These are phyloP conservation scores for Ophthalmolycus amberensis DNA, from an alignment of 2,113 vertebrate species.

Conservation along the genomic window DNA sequence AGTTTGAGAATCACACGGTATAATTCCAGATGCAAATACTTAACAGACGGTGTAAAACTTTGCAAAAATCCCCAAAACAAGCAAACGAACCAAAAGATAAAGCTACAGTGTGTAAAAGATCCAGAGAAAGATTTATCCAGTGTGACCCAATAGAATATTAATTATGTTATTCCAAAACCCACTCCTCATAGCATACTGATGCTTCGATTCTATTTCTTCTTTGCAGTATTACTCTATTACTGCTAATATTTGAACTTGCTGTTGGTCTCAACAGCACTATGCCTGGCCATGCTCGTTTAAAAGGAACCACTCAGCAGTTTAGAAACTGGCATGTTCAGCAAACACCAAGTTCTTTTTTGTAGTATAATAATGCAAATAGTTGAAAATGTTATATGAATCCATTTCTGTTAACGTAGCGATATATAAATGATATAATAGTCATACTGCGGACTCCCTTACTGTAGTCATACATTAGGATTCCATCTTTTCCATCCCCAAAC, in stretches of 20 bases:
- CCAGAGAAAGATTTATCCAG: neutral
- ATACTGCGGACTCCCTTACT: neutral
- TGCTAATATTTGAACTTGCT: neutral
- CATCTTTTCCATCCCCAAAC: neutral
- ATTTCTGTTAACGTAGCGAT: neutral
- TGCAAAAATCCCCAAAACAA: neutral
- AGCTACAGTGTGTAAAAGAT: neutral
- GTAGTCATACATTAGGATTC: neutral
- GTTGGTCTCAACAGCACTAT: neutral
- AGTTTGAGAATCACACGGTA: neutral
- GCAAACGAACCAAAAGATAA: neutral
- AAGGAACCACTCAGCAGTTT: conserved; percentile 5
- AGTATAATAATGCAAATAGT: neutral
- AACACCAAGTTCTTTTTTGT: neutral
- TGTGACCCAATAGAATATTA: neutral
- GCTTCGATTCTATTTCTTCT: neutral
- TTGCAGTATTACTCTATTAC: neutral
- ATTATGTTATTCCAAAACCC: neutral
- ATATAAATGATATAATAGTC: neutral
- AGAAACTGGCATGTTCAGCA: conserved; percentile 2
- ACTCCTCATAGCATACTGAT: neutral
- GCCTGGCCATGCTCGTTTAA: neutral
- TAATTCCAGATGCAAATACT: neutral
- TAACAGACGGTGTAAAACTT: too few relatives aligned
- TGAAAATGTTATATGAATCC: neutral